A percentile compares a stretch with the other conserved stretches of the same genome.
Conservation (phyloP, 2,113 vertebrate genomes). For the Archocentrus centrarchus region DNA sequence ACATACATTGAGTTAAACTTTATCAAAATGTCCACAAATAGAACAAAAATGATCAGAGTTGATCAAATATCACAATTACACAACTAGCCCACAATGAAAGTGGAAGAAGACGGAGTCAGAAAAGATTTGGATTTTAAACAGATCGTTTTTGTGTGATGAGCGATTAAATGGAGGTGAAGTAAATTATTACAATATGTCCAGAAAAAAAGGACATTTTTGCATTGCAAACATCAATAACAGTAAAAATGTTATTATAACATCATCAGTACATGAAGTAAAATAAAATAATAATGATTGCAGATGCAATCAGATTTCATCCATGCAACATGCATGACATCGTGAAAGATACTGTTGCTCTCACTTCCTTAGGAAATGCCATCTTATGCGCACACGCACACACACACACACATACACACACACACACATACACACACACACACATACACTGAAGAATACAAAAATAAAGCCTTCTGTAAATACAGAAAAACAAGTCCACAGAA, state of each 20-base stretch:
- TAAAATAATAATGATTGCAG: not conserved
- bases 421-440: no score
- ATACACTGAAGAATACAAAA: not conserved
- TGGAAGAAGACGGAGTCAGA: not conserved
- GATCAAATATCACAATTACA: not conserved
- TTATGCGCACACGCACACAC: not conserved
- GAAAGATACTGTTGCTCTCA: conserved; percentile 17
- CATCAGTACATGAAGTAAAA: not conserved
- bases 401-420: no score
- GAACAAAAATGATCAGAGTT: fast-evolving
- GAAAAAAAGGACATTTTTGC: not conserved
- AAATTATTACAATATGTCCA: not conserved
- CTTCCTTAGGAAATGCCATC: conserved; percentile 32
- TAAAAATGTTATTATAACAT: not conserved
- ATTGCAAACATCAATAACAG: not conserved
- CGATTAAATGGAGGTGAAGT: not conserved
- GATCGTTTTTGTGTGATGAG: not conserved
- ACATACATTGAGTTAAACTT: not conserved
- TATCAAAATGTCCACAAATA: not conserved
- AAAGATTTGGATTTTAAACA: not conserved
- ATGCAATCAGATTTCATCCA: conserved; percentile 25
- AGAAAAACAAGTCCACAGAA: conserved; percentile 16
- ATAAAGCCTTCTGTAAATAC: conserved; percentile 14
- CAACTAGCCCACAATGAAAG: not conserved
- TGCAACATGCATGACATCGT: conserved; percentile 36